Evolutionary conservation across 2,888 invertebrate species (phyloP).

Genomic region (Plagiodera versicolora): DNA sequence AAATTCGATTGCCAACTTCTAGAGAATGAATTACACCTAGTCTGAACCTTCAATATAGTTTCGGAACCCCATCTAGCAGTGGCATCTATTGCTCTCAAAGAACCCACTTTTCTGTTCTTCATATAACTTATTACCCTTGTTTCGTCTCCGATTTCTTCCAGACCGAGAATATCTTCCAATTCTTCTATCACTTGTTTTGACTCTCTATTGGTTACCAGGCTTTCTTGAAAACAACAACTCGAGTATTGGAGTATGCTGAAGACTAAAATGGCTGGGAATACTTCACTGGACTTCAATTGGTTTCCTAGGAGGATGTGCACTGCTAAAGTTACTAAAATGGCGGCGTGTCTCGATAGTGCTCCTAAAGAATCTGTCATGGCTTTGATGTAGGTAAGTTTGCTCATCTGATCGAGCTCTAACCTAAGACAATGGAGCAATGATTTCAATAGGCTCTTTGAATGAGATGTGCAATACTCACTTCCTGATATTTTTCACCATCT

Average conservation of each 20-base stretch:
- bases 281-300: conserved; percentile 61
- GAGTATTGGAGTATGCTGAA: conserved; percentile 67
- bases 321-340: conserved; percentile 78
- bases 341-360: conserved; percentile 83
- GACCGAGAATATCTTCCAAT: conserved; percentile 39
- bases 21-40: conserved; percentile 48
- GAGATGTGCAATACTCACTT: conserved; percentile 53
- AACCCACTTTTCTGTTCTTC: conserved; percentile 37
- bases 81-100: conserved; percentile 33
- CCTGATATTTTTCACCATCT: conserved; percentile 62
- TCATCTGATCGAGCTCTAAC: conserved; percentile 68
- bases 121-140: conserved; percentile 11
- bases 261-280: conserved; percentile 77
- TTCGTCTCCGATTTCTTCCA: conserved; percentile 36
- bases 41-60: conserved; percentile 43
- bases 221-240: conserved; percentile 41
- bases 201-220: conserved; percentile 40
- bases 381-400: conserved; percentile 66
- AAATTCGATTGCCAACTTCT: background rate
- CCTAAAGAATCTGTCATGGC: conserved; percentile 66
- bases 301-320: conserved; percentile 72
- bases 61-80: conserved; percentile 42
- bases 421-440: conserved; percentile 29
- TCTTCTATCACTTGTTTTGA: conserved; percentile 42
- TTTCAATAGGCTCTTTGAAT: too few relatives aligned